Conservation (phyloP, 2,797 vertebrate species). For the Ctenosaura bakeri region DNA sequence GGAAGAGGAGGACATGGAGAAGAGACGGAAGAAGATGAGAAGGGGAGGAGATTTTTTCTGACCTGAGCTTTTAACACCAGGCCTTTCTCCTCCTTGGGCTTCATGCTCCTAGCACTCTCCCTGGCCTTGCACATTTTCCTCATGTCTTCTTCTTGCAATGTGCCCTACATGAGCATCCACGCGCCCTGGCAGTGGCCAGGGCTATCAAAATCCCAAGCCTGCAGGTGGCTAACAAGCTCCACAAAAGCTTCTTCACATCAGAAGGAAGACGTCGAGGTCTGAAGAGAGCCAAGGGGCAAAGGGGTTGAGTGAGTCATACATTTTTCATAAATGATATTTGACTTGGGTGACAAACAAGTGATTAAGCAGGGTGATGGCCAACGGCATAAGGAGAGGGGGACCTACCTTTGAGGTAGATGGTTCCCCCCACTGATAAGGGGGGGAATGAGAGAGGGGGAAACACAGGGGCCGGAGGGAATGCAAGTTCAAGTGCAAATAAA, state of each 20-base stretch:
- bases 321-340: constrained; percentile 76
- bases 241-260: constrained; percentile 34
- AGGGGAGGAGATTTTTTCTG: too few species aligned
- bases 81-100: too few species aligned
- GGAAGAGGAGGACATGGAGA: too few species aligned
- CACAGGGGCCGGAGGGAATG: constrained; percentile 64
- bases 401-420: constrained; percentile 73
- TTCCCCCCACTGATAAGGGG: constrained; percentile 72
- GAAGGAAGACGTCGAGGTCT: constrained; percentile 66
- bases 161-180: too few species aligned
- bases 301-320: constrained; percentile 67
- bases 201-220: background rate
- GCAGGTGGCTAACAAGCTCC: constrained; percentile 57
- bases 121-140: background rate
- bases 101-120: background rate
- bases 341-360: constrained; percentile 73
- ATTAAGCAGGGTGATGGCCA: constrained; percentile 77
- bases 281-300: constrained; percentile 64
- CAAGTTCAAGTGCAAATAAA: constrained; percentile 72
- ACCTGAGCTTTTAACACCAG: too few species aligned
- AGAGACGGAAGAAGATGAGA: background rate
- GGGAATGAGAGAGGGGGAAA: constrained; percentile 42
- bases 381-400: constrained; percentile 73
- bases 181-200: background rate
- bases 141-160: background rate